Percentiles rank a stretch among this genome's conserved stretches.
phyloP scores from a whole-genome alignment of 2,113 vertebrate genomes.

The Rhea americana region DNA sequence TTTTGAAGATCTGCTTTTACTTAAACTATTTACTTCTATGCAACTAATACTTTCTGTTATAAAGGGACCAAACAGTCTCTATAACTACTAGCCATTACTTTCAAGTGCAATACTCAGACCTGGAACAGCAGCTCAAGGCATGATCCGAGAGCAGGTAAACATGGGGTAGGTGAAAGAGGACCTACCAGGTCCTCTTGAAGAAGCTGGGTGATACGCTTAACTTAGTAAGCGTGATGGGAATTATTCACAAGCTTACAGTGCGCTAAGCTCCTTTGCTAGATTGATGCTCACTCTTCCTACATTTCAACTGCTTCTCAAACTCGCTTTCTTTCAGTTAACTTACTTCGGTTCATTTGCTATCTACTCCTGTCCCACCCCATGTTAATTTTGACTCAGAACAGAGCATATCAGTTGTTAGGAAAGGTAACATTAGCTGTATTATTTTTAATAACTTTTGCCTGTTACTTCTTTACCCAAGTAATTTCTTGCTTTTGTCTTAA shows the following conservation, averaged over 20 bases:
- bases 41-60: background rate
- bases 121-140: background rate
- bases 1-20: slow-evolving; percentile 14
- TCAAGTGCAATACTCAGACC: background rate
- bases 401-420: background rate
- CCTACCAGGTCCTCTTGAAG: background rate
- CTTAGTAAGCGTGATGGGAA: background rate
- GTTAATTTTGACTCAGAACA: background rate
- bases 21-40: background rate
- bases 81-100: background rate
- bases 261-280: background rate
- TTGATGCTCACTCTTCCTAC: background rate
- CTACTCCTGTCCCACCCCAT: background rate
- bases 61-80: background rate
- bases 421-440: background rate
- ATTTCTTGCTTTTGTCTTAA: background rate
- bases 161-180: background rate
- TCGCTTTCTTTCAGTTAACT: background rate
- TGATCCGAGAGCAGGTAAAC: background rate
- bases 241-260: background rate
- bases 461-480: background rate
- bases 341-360: background rate
- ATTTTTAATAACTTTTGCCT: background rate
- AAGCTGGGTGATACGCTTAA: background rate
- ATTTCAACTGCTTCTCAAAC: background rate